Base-by-base conservation (phyloP, 2,797 vertebrate species). In the Pangasius djambal region DNA sequence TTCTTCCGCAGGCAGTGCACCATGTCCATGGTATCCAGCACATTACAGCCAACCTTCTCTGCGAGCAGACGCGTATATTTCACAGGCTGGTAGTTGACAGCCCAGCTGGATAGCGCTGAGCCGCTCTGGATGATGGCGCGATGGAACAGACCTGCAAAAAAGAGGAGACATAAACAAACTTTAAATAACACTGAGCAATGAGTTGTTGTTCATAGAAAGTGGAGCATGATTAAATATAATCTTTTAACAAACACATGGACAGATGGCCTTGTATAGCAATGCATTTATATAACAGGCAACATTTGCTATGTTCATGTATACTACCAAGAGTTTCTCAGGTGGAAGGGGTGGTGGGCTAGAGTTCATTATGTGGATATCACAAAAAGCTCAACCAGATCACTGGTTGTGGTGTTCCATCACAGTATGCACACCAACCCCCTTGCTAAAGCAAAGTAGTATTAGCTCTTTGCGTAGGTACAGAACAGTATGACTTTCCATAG, bases 81-180 rank as follows among this genome's bases (percentile, higher is more conserved):
- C 92, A 98, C 98, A 0, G 99, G 98, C 93, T 99, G 98, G 95
- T 99, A 99, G 96, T 99, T 99, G 92, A 99, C 98, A 0, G 99
- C 98, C 99, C 99, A 99, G 95, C 99, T 99, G 94, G 99, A 99
- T 85, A 99, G 96, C 0, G 99, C 99, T 0, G 98, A 99, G 50
- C 99, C 98, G 0, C 98, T 99, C 94, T 99, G 99, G 94, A 99
- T 99, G 95, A 99, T 98, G 92, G 99, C 99, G 93, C 98, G 96
- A 95, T 99, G 98, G 95, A 99, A 99, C 83, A 99, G 97, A 93
- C 98, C 98, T 99, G 94, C 69, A 92, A 94, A 84, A 67, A 59
- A 57, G 52, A 82, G 70, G 40, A 83, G 57, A 2, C 65, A 88
- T 63, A 63, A 86, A 63, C 16, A 72, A 55, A 88, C 12, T 52